A percentile compares a stretch with the other conserved stretches of the same genome.
Conservation (phyloP, 2,113 vertebrate species). For the Laterallus jamaicensis region DNA sequence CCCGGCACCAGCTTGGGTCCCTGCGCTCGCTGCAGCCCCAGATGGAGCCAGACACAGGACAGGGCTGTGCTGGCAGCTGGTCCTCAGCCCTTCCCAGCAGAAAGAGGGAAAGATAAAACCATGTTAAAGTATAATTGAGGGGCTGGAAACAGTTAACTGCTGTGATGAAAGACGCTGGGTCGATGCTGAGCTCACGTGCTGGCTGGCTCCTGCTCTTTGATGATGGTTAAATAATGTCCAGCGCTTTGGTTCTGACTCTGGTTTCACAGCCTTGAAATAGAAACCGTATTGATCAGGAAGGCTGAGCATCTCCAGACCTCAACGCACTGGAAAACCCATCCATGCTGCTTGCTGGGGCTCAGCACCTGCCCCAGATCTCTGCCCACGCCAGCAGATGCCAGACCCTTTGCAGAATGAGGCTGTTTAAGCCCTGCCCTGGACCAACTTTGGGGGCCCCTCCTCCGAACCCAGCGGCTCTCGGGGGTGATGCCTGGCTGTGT, state of each 20-base stretch:
- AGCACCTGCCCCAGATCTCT: rapidly evolving
- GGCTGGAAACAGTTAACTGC: neutral
- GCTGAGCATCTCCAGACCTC: neutral
- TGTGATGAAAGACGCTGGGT: neutral
- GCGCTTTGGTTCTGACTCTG: neutral
- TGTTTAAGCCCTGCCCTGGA: rapidly evolving
- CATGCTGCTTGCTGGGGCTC: neutral
- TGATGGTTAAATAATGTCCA: neutral
- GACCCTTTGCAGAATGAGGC: neutral
- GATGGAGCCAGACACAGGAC: rapidly evolving
- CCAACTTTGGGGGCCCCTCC: no score
- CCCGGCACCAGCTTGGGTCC: neutral
- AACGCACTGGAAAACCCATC: neutral
- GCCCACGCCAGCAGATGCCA: neutral
- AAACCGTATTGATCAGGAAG: neutral
- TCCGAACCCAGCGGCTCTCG: rapidly evolving
- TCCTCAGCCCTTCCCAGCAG: neutral
- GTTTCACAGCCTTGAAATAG: neutral
- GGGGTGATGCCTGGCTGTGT: rapidly evolving
- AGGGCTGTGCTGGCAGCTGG: neutral
- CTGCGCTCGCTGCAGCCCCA: rapidly evolving
- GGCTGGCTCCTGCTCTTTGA: neutral
- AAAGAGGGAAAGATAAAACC: rapidly evolving
- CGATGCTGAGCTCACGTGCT: neutral
- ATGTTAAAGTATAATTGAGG: rapidly evolving